Base-by-base conservation (phyloP, 1,140 invertebrate species). In the Pseudomyrmex pallidus region DNA sequence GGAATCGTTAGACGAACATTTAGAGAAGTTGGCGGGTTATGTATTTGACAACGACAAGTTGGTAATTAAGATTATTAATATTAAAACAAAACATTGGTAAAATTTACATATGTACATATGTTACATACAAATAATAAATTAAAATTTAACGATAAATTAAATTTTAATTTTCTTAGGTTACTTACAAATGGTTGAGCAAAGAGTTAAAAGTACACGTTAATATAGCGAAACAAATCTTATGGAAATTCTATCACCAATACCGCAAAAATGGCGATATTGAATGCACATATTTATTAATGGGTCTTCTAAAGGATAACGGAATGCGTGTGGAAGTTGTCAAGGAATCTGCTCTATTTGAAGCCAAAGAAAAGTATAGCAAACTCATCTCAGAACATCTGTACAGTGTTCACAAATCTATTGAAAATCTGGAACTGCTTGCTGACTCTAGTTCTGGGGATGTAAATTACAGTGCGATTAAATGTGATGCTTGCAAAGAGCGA, bases 141-240 rank as follows among this genome's bases (percentile, higher is more conserved):
- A 0, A 64, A 22, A 63, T 54, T 64, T 54, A 54, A 25, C 25
- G 25, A 59, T 59, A 22, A 77, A 50, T 44, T 66, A 62, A 64
- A 85, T 44, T 56, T 25, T 61, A 62, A 76, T 78, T 89, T 86
- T 68, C 72, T 94, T 74, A 94, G 93, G 91, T 94, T 8, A 94
- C 94, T 0, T 94, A 94, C 59, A 94, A 94, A 90, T 94, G 93
- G 93, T 62, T 94, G 17, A 94, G 94, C 54, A 93, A 93, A 80
- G 89, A 93, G 50, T 62, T 94, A 0, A 89, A 92, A 77, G 68
- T 94, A 57, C 93, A 94, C 66, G 92, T 94, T 7, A 94, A 94
- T 78, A 4, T 90, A n/a, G 91, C 94, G 12, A 94, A 94, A 57
- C 84, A 92, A 64, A 90, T 94, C 61, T 80, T 94, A 25, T 88